phyloP scores from a whole-genome alignment of 1,140 invertebrate genomes.

The Pachypeltis micranthus region DNA sequence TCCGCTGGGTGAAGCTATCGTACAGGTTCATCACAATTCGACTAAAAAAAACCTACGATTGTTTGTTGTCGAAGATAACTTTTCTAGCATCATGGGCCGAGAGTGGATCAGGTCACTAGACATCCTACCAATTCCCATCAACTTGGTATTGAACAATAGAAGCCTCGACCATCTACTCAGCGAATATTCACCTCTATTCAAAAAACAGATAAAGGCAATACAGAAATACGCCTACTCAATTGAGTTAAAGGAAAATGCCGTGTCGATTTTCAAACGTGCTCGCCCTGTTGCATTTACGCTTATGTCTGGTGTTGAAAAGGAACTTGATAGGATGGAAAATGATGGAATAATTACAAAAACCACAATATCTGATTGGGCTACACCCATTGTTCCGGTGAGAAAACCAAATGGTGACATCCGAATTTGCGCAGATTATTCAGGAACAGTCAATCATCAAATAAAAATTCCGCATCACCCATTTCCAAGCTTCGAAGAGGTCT shows the following conservation, averaged over 20 bases:
- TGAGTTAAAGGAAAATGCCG: not conserved
- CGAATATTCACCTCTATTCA: not conserved
- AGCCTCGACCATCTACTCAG: not conserved
- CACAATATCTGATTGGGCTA: constrained; percentile 37
- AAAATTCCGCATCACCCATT: not conserved
- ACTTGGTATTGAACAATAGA: not conserved
- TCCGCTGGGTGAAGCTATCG: not conserved
- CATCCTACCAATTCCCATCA: not conserved
- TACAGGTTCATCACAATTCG: not conserved
- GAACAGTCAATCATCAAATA: constrained; percentile 32
- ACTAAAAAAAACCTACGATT: not conserved
- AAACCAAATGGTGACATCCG: constrained; percentile 37
- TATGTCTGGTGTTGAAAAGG: constrained; percentile 11
- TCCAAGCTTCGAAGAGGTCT: not conserved
- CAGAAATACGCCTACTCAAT: not conserved
- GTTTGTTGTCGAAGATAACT: not conserved
- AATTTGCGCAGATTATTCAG: constrained; percentile 40
- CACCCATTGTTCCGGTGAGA: constrained; percentile 38
- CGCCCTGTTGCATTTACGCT: not conserved
- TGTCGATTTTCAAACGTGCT: not conserved
- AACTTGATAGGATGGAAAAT: constrained; percentile 32
- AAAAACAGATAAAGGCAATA: not conserved
- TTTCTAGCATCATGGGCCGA: not conserved
- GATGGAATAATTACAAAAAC: constrained; percentile 33
- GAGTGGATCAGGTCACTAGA: not conserved